A percentile compares a stretch with the other conserved stretches of the same genome.
phyloP scores from a whole-genome alignment of 1,140 invertebrate genomes.

The Bombus fervidus region DNA sequence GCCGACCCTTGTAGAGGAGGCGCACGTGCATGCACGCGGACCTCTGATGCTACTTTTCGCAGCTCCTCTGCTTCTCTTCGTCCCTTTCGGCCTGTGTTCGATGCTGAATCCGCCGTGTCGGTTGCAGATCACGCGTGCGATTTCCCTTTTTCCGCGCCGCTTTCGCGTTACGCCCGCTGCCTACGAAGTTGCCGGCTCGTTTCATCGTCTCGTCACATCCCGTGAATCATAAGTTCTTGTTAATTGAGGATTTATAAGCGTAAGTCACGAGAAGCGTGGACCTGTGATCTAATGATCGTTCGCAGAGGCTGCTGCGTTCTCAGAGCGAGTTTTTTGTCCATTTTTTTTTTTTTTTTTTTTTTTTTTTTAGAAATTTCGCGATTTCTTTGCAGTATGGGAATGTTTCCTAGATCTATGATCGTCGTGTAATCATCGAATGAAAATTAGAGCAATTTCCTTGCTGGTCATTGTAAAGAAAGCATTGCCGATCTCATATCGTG shows the following conservation, averaged over 20 bases:
- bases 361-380: not conserved
- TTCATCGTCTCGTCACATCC: constrained; percentile 23
- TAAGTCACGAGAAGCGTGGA: constrained; percentile 1
- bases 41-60: not conserved
- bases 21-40: constrained; percentile 46
- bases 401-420: not conserved
- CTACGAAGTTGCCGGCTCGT: constrained; percentile 33
- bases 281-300: not conserved
- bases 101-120: not conserved
- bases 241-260: constrained; percentile 50
- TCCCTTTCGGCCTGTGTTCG: constrained; percentile 9
- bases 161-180: constrained; percentile 36
- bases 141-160: constrained; percentile 55
- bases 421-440: not conserved
- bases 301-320: not conserved
- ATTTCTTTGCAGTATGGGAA: not conserved
- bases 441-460: not conserved
- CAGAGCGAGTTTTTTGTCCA: not conserved
- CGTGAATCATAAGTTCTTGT: constrained; percentile 40
- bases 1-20: not conserved
- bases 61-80: not conserved
- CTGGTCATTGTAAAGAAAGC: not conserved
- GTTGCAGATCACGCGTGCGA: constrained; percentile 47
- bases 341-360: not conserved
- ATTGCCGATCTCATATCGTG: not conserved